These are phyloP conservation scores for Amazona ochrocephala DNA, from an alignment of 2,797 vertebrate genomes.

Conservation along the genomic window DNA sequence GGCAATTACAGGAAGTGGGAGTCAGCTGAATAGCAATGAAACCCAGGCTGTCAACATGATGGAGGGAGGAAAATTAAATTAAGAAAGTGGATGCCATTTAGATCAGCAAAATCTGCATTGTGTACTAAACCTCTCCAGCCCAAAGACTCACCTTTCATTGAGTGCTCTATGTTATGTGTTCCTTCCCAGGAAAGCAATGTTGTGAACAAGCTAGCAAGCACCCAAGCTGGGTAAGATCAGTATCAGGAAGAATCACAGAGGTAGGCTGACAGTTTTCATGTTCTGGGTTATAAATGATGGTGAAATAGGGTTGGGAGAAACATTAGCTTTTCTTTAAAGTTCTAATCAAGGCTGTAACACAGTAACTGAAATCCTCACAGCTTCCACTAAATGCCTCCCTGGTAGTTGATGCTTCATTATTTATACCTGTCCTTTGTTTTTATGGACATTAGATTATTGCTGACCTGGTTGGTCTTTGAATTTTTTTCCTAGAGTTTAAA, in stretches of 20 bases:
- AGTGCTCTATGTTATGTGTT: not conserved
- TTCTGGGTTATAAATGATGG: not conserved
- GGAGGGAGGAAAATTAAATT: not conserved
- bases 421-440: not conserved
- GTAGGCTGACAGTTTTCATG: not conserved
- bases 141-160: not conserved
- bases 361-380: not conserved
- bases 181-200: not conserved
- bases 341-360: not conserved
- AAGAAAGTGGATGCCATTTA: not conserved
- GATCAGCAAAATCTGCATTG: not conserved
- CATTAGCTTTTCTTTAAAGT: not conserved
- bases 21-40: not conserved
- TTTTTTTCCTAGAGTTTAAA: conserved; percentile 21
- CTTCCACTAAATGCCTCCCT: conserved; percentile 3
- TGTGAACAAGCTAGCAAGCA: not conserved
- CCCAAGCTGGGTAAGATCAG: not conserved
- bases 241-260: not conserved
- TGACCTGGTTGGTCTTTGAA: conserved; percentile 43
- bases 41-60: not conserved
- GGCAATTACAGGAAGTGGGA: not conserved
- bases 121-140: not conserved
- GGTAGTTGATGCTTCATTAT: not conserved
- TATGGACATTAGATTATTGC: conserved; percentile 19
- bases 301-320: not conserved